Evolutionary conservation across 2,797 vertebrate species (phyloP).

Genomic region (Hapalemur alaotrensis): DNA sequence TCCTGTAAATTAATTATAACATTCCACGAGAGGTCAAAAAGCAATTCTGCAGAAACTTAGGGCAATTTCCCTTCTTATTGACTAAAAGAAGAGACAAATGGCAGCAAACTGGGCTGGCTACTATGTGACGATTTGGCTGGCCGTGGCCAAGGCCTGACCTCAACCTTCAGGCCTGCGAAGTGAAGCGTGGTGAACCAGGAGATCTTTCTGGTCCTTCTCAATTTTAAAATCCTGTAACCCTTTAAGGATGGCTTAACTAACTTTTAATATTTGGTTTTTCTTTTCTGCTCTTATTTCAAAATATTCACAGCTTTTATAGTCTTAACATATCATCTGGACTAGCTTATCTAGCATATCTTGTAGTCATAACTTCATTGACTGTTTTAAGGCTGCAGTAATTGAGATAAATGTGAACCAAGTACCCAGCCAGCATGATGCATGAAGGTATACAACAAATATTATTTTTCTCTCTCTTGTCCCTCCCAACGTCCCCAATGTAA

Average conservation of each 20-base stretch:
- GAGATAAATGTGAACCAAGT: background rate
- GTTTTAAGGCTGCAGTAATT: background rate
- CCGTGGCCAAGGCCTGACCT: background rate
- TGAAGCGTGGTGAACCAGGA: background rate
- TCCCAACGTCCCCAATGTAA: accelerated
- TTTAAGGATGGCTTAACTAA: background rate
- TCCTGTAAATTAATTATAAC: background rate
- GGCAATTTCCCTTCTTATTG: background rate
- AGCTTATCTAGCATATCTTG: background rate
- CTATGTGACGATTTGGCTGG: accelerated
- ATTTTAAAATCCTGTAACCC: background rate
- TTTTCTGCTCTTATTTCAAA: background rate
- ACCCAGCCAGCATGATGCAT: too few species aligned
- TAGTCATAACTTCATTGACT: background rate
- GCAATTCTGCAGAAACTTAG: background rate
- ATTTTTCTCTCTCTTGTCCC: background rate
- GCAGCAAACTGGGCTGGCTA: background rate
- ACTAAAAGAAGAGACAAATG: background rate
- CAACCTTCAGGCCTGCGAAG: background rate
- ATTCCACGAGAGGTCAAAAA: background rate
- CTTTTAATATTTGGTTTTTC: background rate
- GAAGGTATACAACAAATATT: background rate
- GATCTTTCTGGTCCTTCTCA: background rate
- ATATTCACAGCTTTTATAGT: background rate
- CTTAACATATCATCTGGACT: background rate